Conservation (phyloP, 2,888 invertebrate genomes). For the Thecophora atra region DNA sequence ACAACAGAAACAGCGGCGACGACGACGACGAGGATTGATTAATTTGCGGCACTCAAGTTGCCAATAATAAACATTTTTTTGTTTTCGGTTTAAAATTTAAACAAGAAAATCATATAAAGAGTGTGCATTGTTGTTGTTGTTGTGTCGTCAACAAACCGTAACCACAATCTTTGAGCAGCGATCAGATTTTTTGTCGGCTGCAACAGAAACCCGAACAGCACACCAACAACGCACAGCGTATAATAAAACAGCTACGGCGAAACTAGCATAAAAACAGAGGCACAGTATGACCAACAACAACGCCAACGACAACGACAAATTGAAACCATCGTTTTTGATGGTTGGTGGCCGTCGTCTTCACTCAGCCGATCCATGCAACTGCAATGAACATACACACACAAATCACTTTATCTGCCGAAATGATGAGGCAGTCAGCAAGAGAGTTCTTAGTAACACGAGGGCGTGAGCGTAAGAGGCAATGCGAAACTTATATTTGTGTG, state of each 20-base stretch:
- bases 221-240: constrained; percentile 14
- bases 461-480: too few species aligned
- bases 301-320: too few species aligned
- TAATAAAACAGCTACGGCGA: not conserved
- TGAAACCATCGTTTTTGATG: too few species aligned
- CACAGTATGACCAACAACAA: too few species aligned
- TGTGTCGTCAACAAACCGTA: not conserved
- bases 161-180: not conserved
- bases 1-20: not conserved
- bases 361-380: too few species aligned
- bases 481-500: too few species aligned
- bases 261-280: not conserved
- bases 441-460: too few species aligned
- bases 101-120: not conserved
- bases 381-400: too few species aligned
- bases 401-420: too few species aligned
- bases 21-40: constrained; percentile 21
- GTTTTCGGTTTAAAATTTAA: constrained; percentile 2
- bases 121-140: not conserved
- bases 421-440: too few species aligned
- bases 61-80: constrained; percentile 25
- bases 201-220: not conserved
- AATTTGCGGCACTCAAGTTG: constrained; percentile 28
- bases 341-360: too few species aligned
- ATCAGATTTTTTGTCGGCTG: not conserved